Evolutionary conservation across 2,113 vertebrate species (phyloP), one percentile per base, ranked within the genome.

Genomic region (Albula goreensis): DNA sequence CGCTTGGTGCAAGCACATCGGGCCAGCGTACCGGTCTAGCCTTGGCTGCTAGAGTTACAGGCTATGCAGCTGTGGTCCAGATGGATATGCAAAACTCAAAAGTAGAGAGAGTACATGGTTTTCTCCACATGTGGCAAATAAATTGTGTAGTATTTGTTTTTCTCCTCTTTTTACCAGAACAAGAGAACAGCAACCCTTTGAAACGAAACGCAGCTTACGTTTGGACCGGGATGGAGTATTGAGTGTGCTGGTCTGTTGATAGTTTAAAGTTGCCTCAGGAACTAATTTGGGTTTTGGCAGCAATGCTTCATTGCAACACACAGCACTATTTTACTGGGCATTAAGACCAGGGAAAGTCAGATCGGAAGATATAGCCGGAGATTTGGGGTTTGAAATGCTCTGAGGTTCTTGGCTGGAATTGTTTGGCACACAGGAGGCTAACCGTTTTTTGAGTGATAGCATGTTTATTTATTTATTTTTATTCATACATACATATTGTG

Each of bases 1-100:
- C 74, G 25, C 78, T 41, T 80, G 48, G 17, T 79, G 51, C 49
- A 51, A 85, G 52, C 22, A 15, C 51, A 60, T 57, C 60, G 53
- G 51, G n/a, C 53, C 50, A 8, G 51, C 50, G 56, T 19, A 19
- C 41, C 17, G 13, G 15, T 56, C 25, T 25, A 13, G 48, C 83
- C 63, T 85, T 74, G 13, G 56, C 56, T 83, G 66, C 48, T 31
- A 57, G 17, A 85, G 50, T 19, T 10, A 2, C 74, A 15, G 53
- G 31, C 9, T 6, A 11, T 50, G 87, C 88, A 88, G 89, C 91
- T 89, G 89, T 56, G 6, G 13, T 74, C 83, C 90, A 91, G 87
- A 89, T 89, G 87, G 53, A 50, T 56, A 31, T 77, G 15, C 56
- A 22, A 50, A 83, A 53, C 78, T 57, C 15, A 66, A 66, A 66